Percentiles rank a stretch among this genome's conserved stretches.
Conservation (phyloP, 2,888 invertebrate genomes). For the Oasisia sp. region DNA sequence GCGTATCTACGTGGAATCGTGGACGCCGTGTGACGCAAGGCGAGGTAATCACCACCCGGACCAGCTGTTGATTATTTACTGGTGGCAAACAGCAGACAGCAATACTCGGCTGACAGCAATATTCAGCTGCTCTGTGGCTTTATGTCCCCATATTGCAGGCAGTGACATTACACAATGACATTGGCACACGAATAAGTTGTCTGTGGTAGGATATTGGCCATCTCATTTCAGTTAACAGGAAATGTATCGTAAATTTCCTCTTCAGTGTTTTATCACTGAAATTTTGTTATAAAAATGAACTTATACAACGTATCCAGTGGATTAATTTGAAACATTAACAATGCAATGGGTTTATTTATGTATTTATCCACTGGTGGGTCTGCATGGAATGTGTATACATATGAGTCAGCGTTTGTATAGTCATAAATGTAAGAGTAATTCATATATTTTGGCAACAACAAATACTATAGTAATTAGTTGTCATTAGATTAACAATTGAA, state of each 20-base stretch:
- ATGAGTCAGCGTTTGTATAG: no score
- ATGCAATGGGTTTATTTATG: not conserved
- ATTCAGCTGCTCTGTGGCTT: not conserved
- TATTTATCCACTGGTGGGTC: not conserved
- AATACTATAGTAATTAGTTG: no score
- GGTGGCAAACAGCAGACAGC: not conserved
- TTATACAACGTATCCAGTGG: not conserved
- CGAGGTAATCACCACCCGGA: not conserved
- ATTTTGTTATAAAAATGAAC: not conserved
- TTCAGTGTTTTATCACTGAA: not conserved
- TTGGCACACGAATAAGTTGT: not conserved
- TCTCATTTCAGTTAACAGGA: not conserved
- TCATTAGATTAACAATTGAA: no score
- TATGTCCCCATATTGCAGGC: not conserved
- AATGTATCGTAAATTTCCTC: not conserved
- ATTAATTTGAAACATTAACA: no score
- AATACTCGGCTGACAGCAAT: no score
- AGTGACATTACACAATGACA: not conserved
- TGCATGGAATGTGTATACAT: not conserved
- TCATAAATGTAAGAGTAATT: no score
- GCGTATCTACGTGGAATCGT: not conserved
- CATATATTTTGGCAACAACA: no score
- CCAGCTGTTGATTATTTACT: not conserved
- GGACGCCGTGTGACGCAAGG: not conserved
- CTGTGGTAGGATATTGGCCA: not conserved